Percentiles rank a stretch among this genome's conserved stretches.
phyloP scores from a whole-genome alignment of 2,797 vertebrate species.

The Merluccius polli region DNA sequence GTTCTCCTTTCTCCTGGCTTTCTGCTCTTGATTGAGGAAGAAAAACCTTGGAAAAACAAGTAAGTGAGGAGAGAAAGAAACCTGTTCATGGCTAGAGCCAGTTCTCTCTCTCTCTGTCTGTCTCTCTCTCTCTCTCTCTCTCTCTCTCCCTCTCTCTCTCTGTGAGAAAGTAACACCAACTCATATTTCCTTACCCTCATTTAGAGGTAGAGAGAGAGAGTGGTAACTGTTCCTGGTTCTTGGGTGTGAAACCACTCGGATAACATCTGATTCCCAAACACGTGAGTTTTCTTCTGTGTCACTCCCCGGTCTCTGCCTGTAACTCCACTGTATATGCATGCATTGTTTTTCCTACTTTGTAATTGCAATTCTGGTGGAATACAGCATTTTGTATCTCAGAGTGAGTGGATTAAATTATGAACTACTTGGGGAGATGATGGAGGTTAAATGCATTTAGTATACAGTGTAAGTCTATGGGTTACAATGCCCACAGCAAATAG shows the following conservation, averaged over 20 bases:
- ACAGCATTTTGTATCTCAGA: not conserved
- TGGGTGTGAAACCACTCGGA: slow-evolving; percentile 19
- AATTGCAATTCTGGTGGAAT: not conserved
- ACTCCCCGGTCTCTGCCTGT: not conserved
- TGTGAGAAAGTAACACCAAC: slow-evolving; percentile 41
- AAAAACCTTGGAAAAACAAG: not conserved
- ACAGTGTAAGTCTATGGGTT: slow-evolving; percentile 1
- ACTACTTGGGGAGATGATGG: not conserved
- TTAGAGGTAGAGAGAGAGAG: slow-evolving; percentile 30
- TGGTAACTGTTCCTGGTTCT: slow-evolving; percentile 20
- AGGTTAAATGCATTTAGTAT: slow-evolving; percentile 3
- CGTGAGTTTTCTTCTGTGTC: slow-evolving; percentile 34
- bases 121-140: not conserved
- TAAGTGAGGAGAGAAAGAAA: not conserved
- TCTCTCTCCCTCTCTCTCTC: not conserved
- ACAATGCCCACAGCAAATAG: not conserved
- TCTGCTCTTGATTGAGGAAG: not conserved
- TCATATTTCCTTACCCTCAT: slow-evolving; percentile 59
- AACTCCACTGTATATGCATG: not conserved
- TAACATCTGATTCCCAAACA: slow-evolving; percentile 21
- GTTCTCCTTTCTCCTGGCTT: not conserved
- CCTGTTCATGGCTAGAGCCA: not conserved
- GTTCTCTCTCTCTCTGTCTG: not conserved
- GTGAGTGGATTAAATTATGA: not conserved
- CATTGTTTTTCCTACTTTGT: not conserved